Conservation (phyloP, 2,888 invertebrate species). For the Macaria notata region DNA sequence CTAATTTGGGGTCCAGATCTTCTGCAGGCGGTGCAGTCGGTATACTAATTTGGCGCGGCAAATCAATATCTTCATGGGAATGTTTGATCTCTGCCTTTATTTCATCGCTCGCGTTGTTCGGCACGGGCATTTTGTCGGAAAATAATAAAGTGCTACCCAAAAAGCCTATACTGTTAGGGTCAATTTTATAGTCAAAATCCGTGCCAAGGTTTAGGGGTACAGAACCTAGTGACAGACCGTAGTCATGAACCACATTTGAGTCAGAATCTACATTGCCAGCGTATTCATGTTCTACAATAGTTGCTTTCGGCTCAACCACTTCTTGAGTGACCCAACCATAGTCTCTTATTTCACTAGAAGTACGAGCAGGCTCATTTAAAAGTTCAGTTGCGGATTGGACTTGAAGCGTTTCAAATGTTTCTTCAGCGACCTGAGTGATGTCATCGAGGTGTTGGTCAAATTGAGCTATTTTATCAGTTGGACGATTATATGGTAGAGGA, state of each 20-base stretch:
- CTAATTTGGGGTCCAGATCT: conserved; percentile 59
- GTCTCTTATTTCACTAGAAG: conserved; percentile 24
- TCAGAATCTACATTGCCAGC: conserved; percentile 7
- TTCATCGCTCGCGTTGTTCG: conserved; percentile 63
- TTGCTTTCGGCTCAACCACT: neutral
- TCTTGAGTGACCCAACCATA: conserved; percentile 57
- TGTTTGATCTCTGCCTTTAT: conserved; percentile 60
- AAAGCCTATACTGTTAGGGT: conserved; percentile 49
- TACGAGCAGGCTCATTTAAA: conserved; percentile 43
- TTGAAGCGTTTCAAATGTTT: conserved; percentile 63
- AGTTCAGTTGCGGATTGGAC: conserved; percentile 58
- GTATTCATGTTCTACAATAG: conserved; percentile 17
- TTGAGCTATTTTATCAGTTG: conserved; percentile 32
- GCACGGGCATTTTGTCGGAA: conserved; percentile 55
- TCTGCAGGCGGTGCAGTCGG: conserved; percentile 63
- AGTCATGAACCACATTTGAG: conserved; percentile 1
- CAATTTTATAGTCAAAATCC: conserved; percentile 47
- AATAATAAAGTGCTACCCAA: conserved; percentile 52
- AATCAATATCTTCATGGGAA: conserved; percentile 50
- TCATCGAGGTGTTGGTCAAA: conserved; percentile 50
- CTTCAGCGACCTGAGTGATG: conserved; percentile 62
- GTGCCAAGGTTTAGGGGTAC: conserved; percentile 31
- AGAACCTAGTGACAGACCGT: neutral
- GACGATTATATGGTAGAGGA: conserved; percentile 45
- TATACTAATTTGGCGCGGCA: conserved; percentile 51